phyloP scores from a whole-genome alignment of 1,140 invertebrate species.

The Cecropterus lyciades region DNA sequence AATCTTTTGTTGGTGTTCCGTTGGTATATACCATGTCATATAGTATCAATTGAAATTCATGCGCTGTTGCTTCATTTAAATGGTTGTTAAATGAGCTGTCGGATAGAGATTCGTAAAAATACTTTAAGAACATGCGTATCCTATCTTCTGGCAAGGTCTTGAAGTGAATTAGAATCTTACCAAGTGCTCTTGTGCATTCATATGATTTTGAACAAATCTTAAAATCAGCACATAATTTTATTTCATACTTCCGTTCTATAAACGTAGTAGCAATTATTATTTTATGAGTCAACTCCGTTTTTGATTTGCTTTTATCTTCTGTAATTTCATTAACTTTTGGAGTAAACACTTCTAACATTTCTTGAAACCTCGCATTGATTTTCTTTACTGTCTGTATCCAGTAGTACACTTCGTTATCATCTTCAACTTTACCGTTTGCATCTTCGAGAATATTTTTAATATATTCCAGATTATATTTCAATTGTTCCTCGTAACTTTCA shows the following conservation, averaged over 20 bases:
- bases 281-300: constrained; percentile 53
- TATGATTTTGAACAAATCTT: constrained; percentile 54
- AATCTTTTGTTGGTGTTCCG: constrained; percentile 48
- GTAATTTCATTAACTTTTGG: constrained; percentile 21
- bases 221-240: constrained; percentile 54
- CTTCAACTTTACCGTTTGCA: constrained; percentile 44
- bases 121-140: constrained; percentile 41
- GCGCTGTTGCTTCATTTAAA: constrained; percentile 47
- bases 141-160: constrained; percentile 47
- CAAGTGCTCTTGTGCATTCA: constrained; percentile 52
- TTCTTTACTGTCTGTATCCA: constrained; percentile 66
- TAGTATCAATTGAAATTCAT: constrained; percentile 62
- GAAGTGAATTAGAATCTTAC: constrained; percentile 47
- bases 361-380: constrained; percentile 59
- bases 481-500: constrained; percentile 45
- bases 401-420: constrained; percentile 41
- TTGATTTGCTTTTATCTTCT: constrained; percentile 23
- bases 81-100: constrained; percentile 52
- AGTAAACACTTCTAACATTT: constrained; percentile 42
- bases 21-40: constrained; percentile 60
- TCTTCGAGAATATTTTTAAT: constrained; percentile 48
- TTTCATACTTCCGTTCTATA: constrained; percentile 57
- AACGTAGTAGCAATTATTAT: constrained; percentile 50
- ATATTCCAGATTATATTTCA: constrained; percentile 49
- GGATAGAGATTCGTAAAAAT: constrained; percentile 49